Percentiles rank a stretch among this genome's conserved stretches.
These are phyloP conservation scores for Drosophila acutilabella DNA, from an alignment of 2,888 invertebrate genomes.

Conservation along the genomic window DNA sequence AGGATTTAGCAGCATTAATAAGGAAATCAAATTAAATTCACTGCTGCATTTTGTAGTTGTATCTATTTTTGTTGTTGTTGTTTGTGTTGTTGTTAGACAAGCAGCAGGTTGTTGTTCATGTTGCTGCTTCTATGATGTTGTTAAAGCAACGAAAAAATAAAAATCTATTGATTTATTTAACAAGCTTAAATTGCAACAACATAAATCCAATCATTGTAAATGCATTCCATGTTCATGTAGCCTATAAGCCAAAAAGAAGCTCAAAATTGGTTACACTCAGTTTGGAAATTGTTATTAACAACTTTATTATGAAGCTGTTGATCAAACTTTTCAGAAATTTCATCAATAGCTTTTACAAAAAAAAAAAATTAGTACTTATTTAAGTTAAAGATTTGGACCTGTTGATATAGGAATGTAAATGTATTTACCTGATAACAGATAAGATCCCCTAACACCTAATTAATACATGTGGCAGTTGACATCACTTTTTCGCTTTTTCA, in stretches of 20 bases:
- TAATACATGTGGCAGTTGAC: background rate
- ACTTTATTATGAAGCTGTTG: background rate
- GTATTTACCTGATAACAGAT: too few species aligned
- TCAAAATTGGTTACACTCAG: background rate
- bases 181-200: slow-evolving; percentile 7
- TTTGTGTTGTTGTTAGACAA: slow-evolving; percentile 10
- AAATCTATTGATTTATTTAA: slow-evolving; percentile 22
- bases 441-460: too few species aligned
- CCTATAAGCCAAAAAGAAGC: background rate
- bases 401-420: too few species aligned
- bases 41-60: slow-evolving; percentile 21
- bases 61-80: slow-evolving; percentile 11
- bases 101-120: slow-evolving; percentile 18
- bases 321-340: slow-evolving; percentile 2
- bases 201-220: slow-evolving; percentile 7
- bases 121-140: slow-evolving; percentile 2
- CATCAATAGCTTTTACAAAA: background rate
- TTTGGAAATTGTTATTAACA: slow-evolving; percentile 8
- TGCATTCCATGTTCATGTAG: background rate
- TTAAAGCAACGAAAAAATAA: background rate
- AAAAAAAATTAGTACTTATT: background rate
- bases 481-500: background rate
- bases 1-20: slow-evolving; percentile 51
- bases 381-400: background rate
- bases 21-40: slow-evolving; percentile 58